These are phyloP conservation scores for Addax nasomaculatus DNA, from an alignment of 2,113 vertebrate species.

Conservation along the genomic window DNA sequence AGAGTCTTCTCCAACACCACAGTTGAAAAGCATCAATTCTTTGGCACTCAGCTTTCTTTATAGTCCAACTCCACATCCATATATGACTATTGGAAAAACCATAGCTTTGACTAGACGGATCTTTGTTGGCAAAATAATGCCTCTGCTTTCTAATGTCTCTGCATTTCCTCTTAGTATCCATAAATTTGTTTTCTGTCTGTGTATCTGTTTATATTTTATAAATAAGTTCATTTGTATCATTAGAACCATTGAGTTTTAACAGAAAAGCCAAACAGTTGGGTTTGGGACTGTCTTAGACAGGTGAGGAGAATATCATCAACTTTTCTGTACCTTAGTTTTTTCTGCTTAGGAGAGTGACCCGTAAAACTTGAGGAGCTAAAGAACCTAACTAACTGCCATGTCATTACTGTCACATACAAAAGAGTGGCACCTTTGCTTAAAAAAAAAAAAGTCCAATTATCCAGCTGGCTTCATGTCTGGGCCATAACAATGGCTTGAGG, in stretches of 20 bases:
- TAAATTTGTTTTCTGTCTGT: not conserved
- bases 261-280: not conserved
- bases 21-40: not conserved
- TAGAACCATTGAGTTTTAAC: not conserved
- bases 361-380: not conserved
- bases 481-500: not conserved
- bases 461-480: not conserved
- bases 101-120: not conserved
- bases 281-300: not conserved
- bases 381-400: not conserved
- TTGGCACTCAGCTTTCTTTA: not conserved
- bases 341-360: not conserved
- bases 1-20: not conserved
- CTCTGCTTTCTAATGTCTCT: not conserved
- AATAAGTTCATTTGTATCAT: not conserved
- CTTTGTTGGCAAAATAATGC: not conserved
- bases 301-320: not conserved
- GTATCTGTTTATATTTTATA: not conserved
- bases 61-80: not conserved
- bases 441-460: not conserved
- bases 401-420: not conserved
- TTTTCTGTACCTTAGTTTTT: conserved; percentile 7
- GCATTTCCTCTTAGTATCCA: not conserved
- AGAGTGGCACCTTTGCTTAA: not conserved
- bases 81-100: not conserved